Evolutionary conservation across 2,888 invertebrate species (phyloP), one percentile per base, ranked within the genome.

Genomic region (Agelastica alni): DNA sequence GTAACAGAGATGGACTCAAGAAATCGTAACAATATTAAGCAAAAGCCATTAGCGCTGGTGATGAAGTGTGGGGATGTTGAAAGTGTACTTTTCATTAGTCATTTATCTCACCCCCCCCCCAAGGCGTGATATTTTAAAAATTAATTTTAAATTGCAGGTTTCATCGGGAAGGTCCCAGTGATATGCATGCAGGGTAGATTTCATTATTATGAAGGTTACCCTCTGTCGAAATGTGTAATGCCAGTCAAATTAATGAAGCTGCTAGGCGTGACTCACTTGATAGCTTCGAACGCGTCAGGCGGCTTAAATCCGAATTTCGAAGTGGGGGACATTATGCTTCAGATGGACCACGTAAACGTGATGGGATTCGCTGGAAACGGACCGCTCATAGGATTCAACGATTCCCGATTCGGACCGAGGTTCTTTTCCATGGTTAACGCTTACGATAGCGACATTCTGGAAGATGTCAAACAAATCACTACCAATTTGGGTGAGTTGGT

Each of bases 111-210:
- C n/a, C n/a, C n/a, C n/a, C n/a, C n/a, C n/a, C n/a, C n/a, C n/a
- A n/a, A n/a, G n/a, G n/a, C n/a, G n/a, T n/a, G n/a, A n/a, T n/a
- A n/a, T n/a, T n/a, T n/a, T n/a, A n/a, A n/a, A n/a, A n/a, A n/a
- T n/a, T n/a, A n/a, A n/a, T n/a, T n/a, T n/a, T n/a, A n/a, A n/a
- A n/a, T n/a, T n/a, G n/a, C n/a, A n/a, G 26, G 28, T 42, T 14
- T 7, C 31, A 78, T 96, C 18, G 80, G 83, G 7, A 87, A 85
- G 3, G 84, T 90, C 2, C 83, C 86, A 0, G 88, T 94, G 1
- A 87, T 96, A 69, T 91, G 93, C 65, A 94, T 96, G 91, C 91
- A 96, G 76, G 96, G 96, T 10, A 81, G 96, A 51, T 93, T 95
- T 75, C 96, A 97, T 74, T 88, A 89, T 65, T 96, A 95, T 73